Evolutionary conservation across 2,113 vertebrate species (phyloP).

Genomic region (Microtus richardsoni): DNA sequence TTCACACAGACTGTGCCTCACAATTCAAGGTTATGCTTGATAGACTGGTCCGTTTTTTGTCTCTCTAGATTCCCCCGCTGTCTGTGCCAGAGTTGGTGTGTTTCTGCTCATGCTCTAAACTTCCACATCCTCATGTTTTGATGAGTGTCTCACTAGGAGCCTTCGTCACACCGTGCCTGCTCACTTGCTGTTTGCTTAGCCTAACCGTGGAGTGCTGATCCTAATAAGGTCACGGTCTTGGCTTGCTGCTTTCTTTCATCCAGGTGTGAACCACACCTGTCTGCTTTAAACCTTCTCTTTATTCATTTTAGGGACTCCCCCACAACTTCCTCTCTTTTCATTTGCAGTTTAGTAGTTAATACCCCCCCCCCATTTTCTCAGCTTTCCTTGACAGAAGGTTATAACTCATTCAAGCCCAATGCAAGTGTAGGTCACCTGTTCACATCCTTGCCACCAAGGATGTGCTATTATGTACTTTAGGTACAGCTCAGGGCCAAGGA

Average conservation of each 20-base stretch:
- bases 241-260: neutral
- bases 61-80: neutral
- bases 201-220: neutral
- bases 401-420: neutral
- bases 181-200: too few relatives aligned
- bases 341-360: neutral
- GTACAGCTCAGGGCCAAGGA: neutral
- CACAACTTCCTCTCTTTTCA: neutral
- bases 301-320: neutral
- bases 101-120: neutral
- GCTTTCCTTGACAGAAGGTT: neutral
- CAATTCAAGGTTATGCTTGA: neutral
- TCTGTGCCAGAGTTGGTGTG: neutral
- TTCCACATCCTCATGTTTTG: neutral
- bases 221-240: neutral
- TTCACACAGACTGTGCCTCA: neutral
- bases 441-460: too few relatives aligned
- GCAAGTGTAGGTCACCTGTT: neutral
- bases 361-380: neutral
- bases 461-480: fast-evolving
- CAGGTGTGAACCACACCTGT: neutral
- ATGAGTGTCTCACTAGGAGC: neutral
- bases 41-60: neutral
- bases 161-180: neutral
- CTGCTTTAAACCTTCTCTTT: neutral